A percentile compares a stretch with the other conserved stretches of the same genome.
These are phyloP conservation scores for Matsumyia berberina DNA, from an alignment of 2,888 invertebrate species.

Conservation along the genomic window DNA sequence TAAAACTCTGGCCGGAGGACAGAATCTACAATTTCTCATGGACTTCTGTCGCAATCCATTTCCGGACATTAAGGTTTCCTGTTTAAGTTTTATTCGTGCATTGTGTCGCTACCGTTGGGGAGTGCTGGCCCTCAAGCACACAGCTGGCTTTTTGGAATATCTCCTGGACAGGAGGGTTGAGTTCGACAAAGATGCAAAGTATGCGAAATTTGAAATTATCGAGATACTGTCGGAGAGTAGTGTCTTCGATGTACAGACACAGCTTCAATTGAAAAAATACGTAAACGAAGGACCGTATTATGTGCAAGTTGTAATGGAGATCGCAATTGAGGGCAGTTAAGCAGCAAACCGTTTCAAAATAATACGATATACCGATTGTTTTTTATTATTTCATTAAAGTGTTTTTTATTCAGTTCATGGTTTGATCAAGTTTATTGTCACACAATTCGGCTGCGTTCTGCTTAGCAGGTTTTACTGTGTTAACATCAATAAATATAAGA, in stretches of 20 bases:
- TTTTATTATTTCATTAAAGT: background rate
- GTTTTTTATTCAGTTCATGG: too few species aligned
- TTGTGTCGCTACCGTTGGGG: conserved; percentile 92
- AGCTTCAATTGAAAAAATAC: conserved; percentile 88
- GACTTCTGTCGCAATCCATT: conserved; percentile 91
- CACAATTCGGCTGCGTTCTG: too few species aligned
- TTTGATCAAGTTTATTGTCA: too few species aligned
- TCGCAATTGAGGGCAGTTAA: conserved; percentile 89
- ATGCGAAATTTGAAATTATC: conserved; percentile 90
- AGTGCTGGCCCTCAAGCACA: conserved; percentile 88
- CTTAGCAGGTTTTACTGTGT: too few species aligned
- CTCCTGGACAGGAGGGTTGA: conserved; percentile 90
- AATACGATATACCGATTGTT: background rate
- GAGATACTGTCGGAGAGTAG: conserved; percentile 86
- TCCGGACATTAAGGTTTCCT: conserved; percentile 89
- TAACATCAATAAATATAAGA: too few species aligned
- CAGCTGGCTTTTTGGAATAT: conserved; percentile 91
- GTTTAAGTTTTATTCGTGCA: conserved; percentile 88
- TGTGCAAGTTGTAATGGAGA: conserved; percentile 88
- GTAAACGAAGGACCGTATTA: conserved; percentile 92
- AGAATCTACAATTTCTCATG: conserved; percentile 86
- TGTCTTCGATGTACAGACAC: conserved; percentile 87
- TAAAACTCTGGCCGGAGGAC: conserved; percentile 83
- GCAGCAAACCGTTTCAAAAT: background rate
- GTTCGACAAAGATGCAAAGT: conserved; percentile 86